Conservation (phyloP, 2,113 vertebrate genomes). For the Ptyas mucosa region DNA sequence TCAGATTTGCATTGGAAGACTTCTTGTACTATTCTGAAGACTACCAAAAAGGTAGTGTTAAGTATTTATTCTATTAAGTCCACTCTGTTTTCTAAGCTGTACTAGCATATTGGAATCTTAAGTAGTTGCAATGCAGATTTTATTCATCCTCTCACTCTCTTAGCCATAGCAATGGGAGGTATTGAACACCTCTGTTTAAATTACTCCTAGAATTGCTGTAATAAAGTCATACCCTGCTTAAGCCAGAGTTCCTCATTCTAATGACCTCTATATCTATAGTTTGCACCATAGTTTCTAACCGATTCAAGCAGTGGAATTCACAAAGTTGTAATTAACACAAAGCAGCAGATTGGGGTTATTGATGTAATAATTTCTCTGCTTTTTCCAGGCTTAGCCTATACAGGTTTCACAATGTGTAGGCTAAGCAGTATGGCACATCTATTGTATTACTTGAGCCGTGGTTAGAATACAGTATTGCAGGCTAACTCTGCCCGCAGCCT, state of each 20-base stretch:
- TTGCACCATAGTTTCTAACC: background rate
- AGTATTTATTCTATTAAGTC: background rate
- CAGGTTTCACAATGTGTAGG: background rate
- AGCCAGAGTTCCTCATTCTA: background rate
- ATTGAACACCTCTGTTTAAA: background rate
- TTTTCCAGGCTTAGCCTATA: background rate
- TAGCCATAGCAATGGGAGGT: background rate
- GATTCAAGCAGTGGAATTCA: background rate
- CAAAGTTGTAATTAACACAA: background rate
- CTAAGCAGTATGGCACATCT: background rate
- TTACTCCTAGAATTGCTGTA: background rate
- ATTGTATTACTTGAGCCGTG: background rate
- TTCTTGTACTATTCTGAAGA: background rate
- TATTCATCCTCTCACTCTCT: background rate
- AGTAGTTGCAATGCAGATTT: background rate
- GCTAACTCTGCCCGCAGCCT: background rate
- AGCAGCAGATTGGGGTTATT: background rate
- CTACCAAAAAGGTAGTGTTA: background rate
- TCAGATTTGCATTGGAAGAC: background rate
- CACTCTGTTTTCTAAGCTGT: background rate
- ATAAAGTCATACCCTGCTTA: background rate
- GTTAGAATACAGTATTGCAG: background rate
- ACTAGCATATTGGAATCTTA: background rate
- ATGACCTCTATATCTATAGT: background rate
- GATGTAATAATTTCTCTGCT: background rate